These are phyloP conservation scores for Scytalopus superciliaris DNA, from an alignment of 2,113 vertebrate genomes.

Conservation along the genomic window DNA sequence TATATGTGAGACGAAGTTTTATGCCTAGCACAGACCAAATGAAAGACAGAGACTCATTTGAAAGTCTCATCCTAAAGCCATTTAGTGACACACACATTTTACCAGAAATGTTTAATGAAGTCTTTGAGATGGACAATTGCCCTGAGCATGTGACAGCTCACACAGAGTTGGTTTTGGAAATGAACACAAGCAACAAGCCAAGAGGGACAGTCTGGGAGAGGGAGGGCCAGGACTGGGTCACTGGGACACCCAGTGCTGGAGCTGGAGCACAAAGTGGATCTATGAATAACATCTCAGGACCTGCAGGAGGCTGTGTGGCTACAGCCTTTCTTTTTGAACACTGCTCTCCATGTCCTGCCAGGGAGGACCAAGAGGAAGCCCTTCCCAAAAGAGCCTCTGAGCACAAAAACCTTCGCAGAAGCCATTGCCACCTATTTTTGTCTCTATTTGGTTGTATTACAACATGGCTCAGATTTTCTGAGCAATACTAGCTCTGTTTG, in stretches of 20 bases:
- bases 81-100: not conserved
- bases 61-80: not conserved
- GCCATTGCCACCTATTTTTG: not conserved
- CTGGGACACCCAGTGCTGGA: not conserved
- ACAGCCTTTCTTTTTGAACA: not conserved
- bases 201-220: not conserved
- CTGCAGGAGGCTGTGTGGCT: not conserved
- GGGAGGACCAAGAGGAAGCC: not conserved
- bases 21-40: not conserved
- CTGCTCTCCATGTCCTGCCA: fast-evolving
- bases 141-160: not conserved
- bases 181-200: not conserved
- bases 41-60: not conserved
- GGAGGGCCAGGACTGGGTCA: not conserved
- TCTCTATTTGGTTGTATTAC: not conserved
- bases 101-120: not conserved
- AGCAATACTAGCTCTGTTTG: not conserved
- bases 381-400: not conserved
- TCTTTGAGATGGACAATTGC: not conserved
- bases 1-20: not conserved
- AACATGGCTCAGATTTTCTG: not conserved
- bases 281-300: not conserved
- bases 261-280: not conserved
- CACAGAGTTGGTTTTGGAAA: not conserved
- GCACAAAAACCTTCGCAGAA: not conserved